phyloP scores from a whole-genome alignment of 2,888 invertebrate species.

The Camptogramma bilineatum region DNA sequence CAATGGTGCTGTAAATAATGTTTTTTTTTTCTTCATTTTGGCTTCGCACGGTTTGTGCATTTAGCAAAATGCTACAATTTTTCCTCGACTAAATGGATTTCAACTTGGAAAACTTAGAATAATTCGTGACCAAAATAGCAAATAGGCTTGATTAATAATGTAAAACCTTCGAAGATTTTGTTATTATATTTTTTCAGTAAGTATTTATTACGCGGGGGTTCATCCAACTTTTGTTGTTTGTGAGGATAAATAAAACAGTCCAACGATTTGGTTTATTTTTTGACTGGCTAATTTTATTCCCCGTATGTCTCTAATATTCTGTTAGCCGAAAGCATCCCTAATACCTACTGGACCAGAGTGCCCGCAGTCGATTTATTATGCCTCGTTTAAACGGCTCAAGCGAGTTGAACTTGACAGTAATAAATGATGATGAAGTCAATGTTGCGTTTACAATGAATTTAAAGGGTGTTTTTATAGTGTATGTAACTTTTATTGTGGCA shows the following conservation, averaged over 20 bases:
- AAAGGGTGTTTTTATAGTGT: background rate
- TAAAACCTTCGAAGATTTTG: too few species aligned
- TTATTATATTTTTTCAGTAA: too few species aligned
- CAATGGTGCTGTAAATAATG: too few species aligned
- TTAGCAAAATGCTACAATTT: too few species aligned
- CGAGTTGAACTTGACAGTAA: constrained; percentile 30
- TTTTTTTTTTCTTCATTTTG: too few species aligned
- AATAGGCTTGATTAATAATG: too few species aligned
- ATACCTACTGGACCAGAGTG: constrained; percentile 49
- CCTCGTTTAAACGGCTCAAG: constrained; percentile 36
- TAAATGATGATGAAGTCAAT: constrained; percentile 24
- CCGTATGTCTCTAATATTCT: background rate
- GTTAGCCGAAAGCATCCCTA: constrained; percentile 3
- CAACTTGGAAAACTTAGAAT: too few species aligned
- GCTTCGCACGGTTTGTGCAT: too few species aligned
- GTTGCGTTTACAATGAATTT: constrained; percentile 5
- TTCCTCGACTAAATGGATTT: too few species aligned
- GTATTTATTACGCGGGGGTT: too few species aligned
- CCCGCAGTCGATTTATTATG: constrained; percentile 34
- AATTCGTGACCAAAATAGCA: too few species aligned
- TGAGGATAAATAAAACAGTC: background rate
- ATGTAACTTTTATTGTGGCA: background rate
- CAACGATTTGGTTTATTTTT: background rate
- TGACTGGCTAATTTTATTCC: background rate
- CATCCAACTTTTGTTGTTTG: background rate